Percentiles rank a stretch among this genome's conserved stretches.
These are phyloP conservation scores for Cichladusa arquata DNA, from an alignment of 2,113 vertebrate species.

Conservation along the genomic window DNA sequence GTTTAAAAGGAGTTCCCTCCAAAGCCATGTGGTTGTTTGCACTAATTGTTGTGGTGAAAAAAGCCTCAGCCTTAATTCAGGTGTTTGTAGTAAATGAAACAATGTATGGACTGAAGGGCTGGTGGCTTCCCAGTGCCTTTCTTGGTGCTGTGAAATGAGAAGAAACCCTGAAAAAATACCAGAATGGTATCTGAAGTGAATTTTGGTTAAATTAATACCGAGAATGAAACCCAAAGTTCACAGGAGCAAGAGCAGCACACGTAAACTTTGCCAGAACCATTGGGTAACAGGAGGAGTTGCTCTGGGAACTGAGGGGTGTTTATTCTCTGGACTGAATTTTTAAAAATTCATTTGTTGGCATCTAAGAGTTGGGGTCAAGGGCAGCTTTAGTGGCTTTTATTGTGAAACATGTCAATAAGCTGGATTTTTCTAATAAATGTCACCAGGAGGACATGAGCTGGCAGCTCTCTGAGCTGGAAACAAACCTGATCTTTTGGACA, in stretches of 20 bases:
- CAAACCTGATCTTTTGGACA: constrained; percentile 34
- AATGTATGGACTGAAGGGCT: not conserved
- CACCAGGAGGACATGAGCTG: not conserved
- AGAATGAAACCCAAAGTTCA: not conserved
- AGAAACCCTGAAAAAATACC: not conserved
- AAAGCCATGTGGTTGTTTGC: not conserved
- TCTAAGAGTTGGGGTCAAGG: not conserved
- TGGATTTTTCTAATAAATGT: constrained; percentile 1
- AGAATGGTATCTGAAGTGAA: not conserved
- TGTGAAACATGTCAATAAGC: constrained; percentile 36
- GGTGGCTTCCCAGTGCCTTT: not conserved
- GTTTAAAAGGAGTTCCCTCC: not conserved
- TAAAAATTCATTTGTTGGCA: not conserved
- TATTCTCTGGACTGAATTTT: not conserved
- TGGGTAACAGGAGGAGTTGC: not conserved
- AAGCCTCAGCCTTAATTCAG: not conserved
- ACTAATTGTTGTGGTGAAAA: not conserved
- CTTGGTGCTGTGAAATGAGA: not conserved
- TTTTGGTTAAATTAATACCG: not conserved
- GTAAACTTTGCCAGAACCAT: not conserved
- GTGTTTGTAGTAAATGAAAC: not conserved
- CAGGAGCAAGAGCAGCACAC: not conserved
- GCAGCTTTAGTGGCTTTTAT: not conserved
- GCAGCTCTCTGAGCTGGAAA: constrained; percentile 7
- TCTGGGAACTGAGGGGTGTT: not conserved